A percentile compares a stretch with the other conserved stretches of the same genome.
phyloP scores from a whole-genome alignment of 2,113 vertebrate species.

The Excalfactoria chinensis region DNA sequence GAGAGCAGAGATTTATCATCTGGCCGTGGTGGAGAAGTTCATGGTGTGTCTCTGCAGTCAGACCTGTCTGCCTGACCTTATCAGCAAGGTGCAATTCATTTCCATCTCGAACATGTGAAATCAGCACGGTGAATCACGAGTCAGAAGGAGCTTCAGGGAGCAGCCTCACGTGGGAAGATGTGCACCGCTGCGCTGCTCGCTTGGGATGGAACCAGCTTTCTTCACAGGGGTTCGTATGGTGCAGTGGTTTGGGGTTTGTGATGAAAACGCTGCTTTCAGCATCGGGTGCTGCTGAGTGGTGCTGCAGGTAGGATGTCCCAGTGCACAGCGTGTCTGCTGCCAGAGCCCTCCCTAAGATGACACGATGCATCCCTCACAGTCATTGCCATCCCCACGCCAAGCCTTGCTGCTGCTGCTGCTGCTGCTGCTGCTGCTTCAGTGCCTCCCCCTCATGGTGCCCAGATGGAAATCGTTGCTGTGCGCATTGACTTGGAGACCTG shows the following conservation, averaged over 20 bases:
- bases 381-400: neutral
- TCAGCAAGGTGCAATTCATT: neutral
- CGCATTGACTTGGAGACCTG: neutral
- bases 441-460: neutral
- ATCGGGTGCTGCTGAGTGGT: neutral
- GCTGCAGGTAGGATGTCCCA: neutral
- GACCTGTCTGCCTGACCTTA: neutral
- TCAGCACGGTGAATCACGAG: neutral
- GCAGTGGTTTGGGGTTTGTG: neutral
- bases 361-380: fast-evolving
- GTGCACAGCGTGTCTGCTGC: neutral
- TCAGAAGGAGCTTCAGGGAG: neutral
- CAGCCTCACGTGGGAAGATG: fast-evolving
- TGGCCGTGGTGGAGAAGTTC: neutral
- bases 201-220: neutral
- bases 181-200: neutral
- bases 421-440: neutral
- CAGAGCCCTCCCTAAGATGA: fast-evolving
- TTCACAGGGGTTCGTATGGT: neutral
- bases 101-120: neutral
- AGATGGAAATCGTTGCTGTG: neutral
- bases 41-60: neutral
- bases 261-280: neutral
- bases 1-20: neutral
- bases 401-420: neutral